These are phyloP conservation scores for Decapterus maruadsi DNA, from an alignment of 2,797 vertebrate genomes.

Conservation along the genomic window DNA sequence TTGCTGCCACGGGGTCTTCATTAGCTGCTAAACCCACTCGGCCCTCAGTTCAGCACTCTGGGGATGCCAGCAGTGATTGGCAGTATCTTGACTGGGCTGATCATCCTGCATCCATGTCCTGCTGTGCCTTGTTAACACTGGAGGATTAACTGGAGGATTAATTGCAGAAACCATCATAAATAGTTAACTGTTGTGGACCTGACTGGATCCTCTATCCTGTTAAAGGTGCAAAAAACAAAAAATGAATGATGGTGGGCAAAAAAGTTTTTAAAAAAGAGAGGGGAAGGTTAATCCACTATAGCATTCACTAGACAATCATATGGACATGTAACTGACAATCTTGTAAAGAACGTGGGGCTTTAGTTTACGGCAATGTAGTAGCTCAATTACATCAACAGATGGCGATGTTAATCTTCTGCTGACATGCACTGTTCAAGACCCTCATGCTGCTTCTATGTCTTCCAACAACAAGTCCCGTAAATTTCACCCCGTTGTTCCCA, in stretches of 20 bases:
- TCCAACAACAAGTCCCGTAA: too few species aligned
- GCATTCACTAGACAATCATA: neutral
- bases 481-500: too few species aligned
- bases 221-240: neutral
- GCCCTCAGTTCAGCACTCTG: slow-evolving; percentile 34
- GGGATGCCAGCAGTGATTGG: slow-evolving; percentile 60
- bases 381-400: slow-evolving; percentile 52
- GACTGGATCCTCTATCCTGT: neutral
- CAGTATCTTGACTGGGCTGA: slow-evolving; percentile 50
- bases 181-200: slow-evolving; percentile 31
- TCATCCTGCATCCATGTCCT: slow-evolving; percentile 40
- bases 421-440: neutral
- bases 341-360: neutral
- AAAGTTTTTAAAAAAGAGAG: neutral
- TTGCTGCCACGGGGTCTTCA: slow-evolving; percentile 32
- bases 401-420: slow-evolving; percentile 53
- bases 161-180: slow-evolving; percentile 33
- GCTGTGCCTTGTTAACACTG: slow-evolving; percentile 52
- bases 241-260: neutral
- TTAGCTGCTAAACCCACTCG: slow-evolving; percentile 42
- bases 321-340: neutral
- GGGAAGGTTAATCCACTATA: neutral
- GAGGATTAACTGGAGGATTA: slow-evolving; percentile 61
- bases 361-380: slow-evolving; percentile 28
- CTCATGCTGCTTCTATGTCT: neutral